Base-by-base conservation (phyloP, 2,113 vertebrate species). In the Myrmophylax atrothorax region DNA sequence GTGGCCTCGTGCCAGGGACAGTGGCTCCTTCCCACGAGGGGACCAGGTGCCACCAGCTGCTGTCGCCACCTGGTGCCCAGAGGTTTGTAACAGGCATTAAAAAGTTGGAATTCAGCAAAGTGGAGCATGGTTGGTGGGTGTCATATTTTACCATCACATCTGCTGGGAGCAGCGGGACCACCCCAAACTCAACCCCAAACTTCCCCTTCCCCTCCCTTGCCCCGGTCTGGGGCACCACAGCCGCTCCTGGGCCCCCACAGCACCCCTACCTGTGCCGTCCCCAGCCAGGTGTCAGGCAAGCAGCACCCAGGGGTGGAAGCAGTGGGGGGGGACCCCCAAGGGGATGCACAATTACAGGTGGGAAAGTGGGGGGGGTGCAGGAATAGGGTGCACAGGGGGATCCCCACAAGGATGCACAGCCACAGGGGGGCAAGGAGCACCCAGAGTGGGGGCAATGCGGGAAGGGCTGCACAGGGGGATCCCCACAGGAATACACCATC, bases 51-150 rank as follows among this genome's bases (percentile, higher is more conserved):
- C 72, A 47, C 37, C 4, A 2, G 66, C 87, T 67, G 80, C 67
- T 86, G 42, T 74, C 47, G 16, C 59, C 81, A 2, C 3, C 18
- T 23, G 47, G 53, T 28, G 52, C 72, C 26, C 5, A 0, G 60
- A n/a, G 53, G 28, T 60, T 90, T 53, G 70, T 53, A 23, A 29
- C 5, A 14, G 70, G 70, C 79, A 94, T 94, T 95, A 96, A 95
- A 95, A 25, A 13, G 33, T 25, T 63, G 6, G 40, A 73, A 64
- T 69, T 79, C n/a, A 46, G 87, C 60, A 29, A 63, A 87, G 49
- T 2, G 2, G 31, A 10, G 38, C 16, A 1, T 2, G 6, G 20
- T 16, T 64, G 49, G 10, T 12, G 52, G 3, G 31, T 66, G 50
- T 40, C 3, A 7, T 74, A 7, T 66, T 87, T 56, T 37, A 14